Evolutionary conservation across 2,113 vertebrate genomes (phyloP).

Genomic region (Saguinus imperator): DNA sequence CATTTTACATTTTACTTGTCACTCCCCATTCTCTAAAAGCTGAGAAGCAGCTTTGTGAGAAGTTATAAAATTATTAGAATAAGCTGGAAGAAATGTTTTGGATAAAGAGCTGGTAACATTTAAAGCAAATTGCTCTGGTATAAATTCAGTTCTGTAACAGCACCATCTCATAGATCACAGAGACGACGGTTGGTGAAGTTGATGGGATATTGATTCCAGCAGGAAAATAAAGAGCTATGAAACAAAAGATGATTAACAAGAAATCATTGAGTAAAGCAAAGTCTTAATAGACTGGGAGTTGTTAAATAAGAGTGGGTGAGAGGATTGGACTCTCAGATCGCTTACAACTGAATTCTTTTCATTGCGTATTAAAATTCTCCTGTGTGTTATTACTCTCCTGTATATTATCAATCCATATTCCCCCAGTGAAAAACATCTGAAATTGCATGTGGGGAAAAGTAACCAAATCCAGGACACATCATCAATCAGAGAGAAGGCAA

Average conservation of each 20-base stretch:
- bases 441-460: constrained; percentile 67
- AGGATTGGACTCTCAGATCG: constrained; percentile 39
- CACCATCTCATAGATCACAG: constrained; percentile 70
- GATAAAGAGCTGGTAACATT: constrained; percentile 72
- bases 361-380: constrained; percentile 52
- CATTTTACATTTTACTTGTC: constrained; percentile 32
- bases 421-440: constrained; percentile 63
- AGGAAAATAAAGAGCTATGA: constrained; percentile 66
- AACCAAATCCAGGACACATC: constrained; percentile 65
- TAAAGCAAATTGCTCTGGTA: constrained; percentile 74
- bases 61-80: constrained; percentile 54
- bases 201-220: constrained; percentile 71
- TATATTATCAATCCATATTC: constrained; percentile 64
- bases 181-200: constrained; percentile 64
- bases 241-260: constrained; percentile 77
- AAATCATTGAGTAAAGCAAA: constrained; percentile 58
- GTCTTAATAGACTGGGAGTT: constrained; percentile 64
- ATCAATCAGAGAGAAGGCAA: constrained; percentile 56
- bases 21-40: constrained; percentile 18
- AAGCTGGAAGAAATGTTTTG: constrained; percentile 70
- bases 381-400: constrained; percentile 45
- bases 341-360: constrained; percentile 38
- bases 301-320: constrained; percentile 68
- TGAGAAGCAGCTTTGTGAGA: neutral
- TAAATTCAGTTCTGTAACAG: constrained; percentile 59